Percentiles rank a stretch among this genome's conserved stretches.
Conservation (phyloP, 64 coral and sea anemone species). For the Pachyseris speciosa region DNA sequence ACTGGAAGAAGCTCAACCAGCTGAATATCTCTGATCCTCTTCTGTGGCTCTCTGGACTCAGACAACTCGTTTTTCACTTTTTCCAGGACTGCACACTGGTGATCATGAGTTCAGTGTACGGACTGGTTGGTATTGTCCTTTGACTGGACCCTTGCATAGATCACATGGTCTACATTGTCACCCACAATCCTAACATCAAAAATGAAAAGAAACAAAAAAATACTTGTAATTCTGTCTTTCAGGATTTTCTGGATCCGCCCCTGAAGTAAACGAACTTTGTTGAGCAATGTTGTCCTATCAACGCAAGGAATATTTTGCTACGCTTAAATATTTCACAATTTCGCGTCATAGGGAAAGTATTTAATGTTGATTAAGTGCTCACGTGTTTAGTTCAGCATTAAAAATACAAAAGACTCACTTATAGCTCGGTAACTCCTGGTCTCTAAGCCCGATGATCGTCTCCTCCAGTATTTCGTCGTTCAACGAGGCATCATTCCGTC, state of each 20-base stretch:
- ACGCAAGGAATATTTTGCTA: too few relatives aligned
- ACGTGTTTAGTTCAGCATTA: too few relatives aligned
- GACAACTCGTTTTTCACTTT: constrained; percentile 8
- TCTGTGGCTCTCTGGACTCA: background rate
- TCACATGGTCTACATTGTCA: constrained; percentile 66
- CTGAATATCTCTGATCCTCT: constrained; percentile 6
- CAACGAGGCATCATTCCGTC: background rate
- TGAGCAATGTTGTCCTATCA: too few relatives aligned
- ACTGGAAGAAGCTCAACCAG: constrained; percentile 41
- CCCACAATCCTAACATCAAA: constrained; percentile 59
- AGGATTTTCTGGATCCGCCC: too few relatives aligned
- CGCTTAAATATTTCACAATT: too few relatives aligned
- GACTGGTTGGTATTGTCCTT: constrained; percentile 36
- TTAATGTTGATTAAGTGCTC: too few relatives aligned
- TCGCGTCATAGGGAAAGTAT: too few relatives aligned
- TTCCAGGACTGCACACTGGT: constrained; percentile 57
- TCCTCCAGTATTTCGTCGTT: background rate
- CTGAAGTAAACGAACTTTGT: too few relatives aligned
- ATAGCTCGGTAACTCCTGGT: background rate
- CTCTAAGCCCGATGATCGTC: background rate
- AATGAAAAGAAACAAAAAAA: background rate
- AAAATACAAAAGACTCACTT: background rate
- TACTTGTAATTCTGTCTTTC: too few relatives aligned
- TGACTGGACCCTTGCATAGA: constrained; percentile 56
- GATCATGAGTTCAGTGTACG: constrained; percentile 65